A percentile compares a stretch with the other conserved stretches of the same genome.
Conservation (phyloP, 23 tunicate genomes). For the Trididemnum nubilum region DNA sequence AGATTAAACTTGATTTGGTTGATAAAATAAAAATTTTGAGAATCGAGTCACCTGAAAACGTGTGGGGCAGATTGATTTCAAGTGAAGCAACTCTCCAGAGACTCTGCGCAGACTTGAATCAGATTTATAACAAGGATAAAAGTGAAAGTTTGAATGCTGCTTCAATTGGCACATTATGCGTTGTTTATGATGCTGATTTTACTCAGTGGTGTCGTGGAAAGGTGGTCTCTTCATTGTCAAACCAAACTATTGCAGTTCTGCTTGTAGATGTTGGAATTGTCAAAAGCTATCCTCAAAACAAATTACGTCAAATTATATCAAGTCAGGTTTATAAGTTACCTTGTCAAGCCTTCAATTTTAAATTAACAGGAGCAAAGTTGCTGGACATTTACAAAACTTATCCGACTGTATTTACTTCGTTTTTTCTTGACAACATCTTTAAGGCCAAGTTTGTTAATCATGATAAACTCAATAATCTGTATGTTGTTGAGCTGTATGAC, state of each 20-base stretch:
- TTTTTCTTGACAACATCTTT: conserved; percentile 6
- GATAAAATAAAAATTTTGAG: neutral
- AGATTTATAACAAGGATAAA: neutral
- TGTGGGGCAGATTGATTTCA: conserved; percentile 15
- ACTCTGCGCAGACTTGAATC: conserved; percentile 5
- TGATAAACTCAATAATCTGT: neutral
- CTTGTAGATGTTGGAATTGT: conserved; percentile 39
- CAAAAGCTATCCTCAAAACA: neutral
- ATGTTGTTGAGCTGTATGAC: conserved; percentile 5
- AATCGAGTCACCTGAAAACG: neutral
- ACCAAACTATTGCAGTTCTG: neutral
- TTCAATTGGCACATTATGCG: conserved; percentile 23
- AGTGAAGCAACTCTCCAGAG: neutral
- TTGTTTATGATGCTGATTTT: conserved; percentile 66
- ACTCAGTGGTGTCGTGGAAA: conserved; percentile 72
- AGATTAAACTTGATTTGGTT: neutral
- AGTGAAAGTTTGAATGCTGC: neutral
- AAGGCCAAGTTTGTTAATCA: conserved; percentile 4
- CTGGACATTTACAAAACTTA: neutral
- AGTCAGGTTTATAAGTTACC: neutral
- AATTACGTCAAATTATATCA: neutral
- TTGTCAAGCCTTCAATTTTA: conserved; percentile 21
- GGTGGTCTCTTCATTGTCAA: neutral
- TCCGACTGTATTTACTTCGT: neutral
- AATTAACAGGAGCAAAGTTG: neutral